Evolutionary conservation across 2,113 vertebrate species (phyloP).

Genomic region (Myrmecobius fasciatus): DNA sequence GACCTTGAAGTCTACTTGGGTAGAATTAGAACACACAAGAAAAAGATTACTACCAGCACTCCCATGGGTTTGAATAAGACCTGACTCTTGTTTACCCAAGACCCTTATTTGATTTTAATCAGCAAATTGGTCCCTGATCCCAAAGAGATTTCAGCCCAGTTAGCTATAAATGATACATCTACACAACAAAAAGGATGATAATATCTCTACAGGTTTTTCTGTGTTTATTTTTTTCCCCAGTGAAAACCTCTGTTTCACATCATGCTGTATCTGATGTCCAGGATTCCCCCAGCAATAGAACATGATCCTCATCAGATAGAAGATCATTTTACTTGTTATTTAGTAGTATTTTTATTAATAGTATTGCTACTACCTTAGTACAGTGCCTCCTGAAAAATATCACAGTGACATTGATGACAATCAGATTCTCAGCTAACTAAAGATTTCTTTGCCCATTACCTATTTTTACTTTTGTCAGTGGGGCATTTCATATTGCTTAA

Average conservation of each 20-base stretch:
- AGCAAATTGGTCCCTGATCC: not conserved
- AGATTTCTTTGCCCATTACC: too few relatives aligned
- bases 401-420: too few relatives aligned
- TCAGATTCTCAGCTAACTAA: too few relatives aligned
- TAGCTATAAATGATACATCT: not conserved
- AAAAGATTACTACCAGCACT: not conserved
- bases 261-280: too few relatives aligned
- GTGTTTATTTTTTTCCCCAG: not conserved
- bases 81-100: not conserved
- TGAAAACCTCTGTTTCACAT: not conserved
- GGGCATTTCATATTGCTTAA: too few relatives aligned
- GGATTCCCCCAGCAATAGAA: too few relatives aligned
- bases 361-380: too few relatives aligned
- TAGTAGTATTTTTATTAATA: too few relatives aligned
- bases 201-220: not conserved
- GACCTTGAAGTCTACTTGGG: not conserved
- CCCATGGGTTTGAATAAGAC: not conserved
- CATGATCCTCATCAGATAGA: too few relatives aligned
- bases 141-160: not conserved
- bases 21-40: not conserved
- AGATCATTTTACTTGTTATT: too few relatives aligned
- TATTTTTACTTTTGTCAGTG: too few relatives aligned
- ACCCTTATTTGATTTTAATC: not conserved
- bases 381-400: too few relatives aligned
- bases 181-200: not conserved